A percentile compares a stretch with the other conserved stretches of the same genome.
Evolutionary conservation across 1,140 invertebrate genomes (phyloP).

Genomic region (Anadara kagoshimensis): DNA sequence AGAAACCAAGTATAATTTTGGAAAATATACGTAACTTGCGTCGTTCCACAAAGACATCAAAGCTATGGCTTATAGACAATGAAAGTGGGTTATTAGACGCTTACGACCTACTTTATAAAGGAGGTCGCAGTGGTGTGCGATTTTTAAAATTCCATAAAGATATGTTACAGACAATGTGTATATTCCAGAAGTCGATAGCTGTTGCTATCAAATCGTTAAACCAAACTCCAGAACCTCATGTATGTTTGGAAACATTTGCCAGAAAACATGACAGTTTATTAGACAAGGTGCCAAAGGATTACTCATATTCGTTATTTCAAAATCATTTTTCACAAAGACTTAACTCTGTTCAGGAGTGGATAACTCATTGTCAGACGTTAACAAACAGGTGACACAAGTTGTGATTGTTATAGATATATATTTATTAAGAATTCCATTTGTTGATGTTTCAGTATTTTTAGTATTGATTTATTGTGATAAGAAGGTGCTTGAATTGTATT

Average conservation of each 20-base stretch:
- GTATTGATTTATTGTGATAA: too few relatives aligned
- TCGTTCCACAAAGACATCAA: slow-evolving; percentile 57
- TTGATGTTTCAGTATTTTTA: too few relatives aligned
- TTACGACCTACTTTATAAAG: slow-evolving; percentile 70
- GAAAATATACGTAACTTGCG: slow-evolving; percentile 74
- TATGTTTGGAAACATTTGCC: slow-evolving; percentile 49
- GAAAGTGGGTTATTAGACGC: slow-evolving; percentile 74
- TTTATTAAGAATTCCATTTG: too few relatives aligned
- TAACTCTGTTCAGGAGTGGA: slow-evolving; percentile 55
- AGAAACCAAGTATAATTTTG: slow-evolving; percentile 64
- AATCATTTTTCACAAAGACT: slow-evolving; percentile 55
- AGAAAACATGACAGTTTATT: slow-evolving; percentile 51
- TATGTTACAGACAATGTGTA: slow-evolving; percentile 70
- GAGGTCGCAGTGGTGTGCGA: slow-evolving; percentile 30
- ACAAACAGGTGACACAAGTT: too few relatives aligned
- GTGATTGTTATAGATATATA: too few relatives aligned
- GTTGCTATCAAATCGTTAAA: slow-evolving; percentile 54
- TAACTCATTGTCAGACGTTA: slow-evolving; percentile 43
- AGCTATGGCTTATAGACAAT: slow-evolving; percentile 75
- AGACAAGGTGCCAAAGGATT: slow-evolving; percentile 46
- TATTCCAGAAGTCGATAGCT: slow-evolving; percentile 69
- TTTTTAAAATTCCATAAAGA: slow-evolving; percentile 70
- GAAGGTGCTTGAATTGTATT: too few relatives aligned
- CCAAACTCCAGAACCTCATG: slow-evolving; percentile 36
- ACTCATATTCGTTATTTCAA: slow-evolving; percentile 45